Evolutionary conservation across 2,888 invertebrate genomes (phyloP).

Genomic region (Acrobasis suavella): DNA sequence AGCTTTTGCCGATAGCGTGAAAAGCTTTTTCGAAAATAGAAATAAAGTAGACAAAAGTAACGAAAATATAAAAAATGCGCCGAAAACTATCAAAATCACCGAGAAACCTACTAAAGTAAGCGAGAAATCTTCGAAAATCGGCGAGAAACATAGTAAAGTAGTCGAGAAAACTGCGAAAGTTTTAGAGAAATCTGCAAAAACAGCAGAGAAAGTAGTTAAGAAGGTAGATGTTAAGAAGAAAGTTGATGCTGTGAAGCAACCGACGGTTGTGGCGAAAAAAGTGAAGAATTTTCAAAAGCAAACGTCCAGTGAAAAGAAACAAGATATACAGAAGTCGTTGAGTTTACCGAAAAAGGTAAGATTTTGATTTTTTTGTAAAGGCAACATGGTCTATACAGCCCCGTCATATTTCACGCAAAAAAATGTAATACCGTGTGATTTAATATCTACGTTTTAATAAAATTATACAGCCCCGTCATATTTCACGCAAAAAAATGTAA

Average conservation of each 20-base stretch:
- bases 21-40: conserved; percentile 13
- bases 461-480: too few relatives aligned
- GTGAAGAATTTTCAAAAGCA: conserved; percentile 57
- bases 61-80: conserved; percentile 1
- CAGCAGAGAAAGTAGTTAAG: neutral
- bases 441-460: too few relatives aligned
- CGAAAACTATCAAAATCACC: neutral
- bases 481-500: too few relatives aligned
- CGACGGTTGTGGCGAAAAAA: conserved; percentile 51
- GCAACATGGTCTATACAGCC: too few relatives aligned
- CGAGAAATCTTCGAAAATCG: neutral
- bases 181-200: neutral
- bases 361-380: too few relatives aligned
- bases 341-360: conserved; percentile 76
- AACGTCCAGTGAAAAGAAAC: conserved; percentile 30
- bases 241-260: conserved; percentile 28
- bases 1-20: conserved; percentile 3
- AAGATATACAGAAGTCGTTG: conserved; percentile 27
- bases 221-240: conserved; percentile 24
- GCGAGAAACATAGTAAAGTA: neutral
- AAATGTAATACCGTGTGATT: too few relatives aligned
- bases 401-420: too few relatives aligned
- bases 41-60: neutral
- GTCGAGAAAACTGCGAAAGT: neutral
- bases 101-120: conserved; percentile 15